A percentile compares a stretch with the other conserved stretches of the same genome.
These are phyloP conservation scores for Drosophila varians DNA, from an alignment of 1,140 invertebrate genomes.

Conservation along the genomic window DNA sequence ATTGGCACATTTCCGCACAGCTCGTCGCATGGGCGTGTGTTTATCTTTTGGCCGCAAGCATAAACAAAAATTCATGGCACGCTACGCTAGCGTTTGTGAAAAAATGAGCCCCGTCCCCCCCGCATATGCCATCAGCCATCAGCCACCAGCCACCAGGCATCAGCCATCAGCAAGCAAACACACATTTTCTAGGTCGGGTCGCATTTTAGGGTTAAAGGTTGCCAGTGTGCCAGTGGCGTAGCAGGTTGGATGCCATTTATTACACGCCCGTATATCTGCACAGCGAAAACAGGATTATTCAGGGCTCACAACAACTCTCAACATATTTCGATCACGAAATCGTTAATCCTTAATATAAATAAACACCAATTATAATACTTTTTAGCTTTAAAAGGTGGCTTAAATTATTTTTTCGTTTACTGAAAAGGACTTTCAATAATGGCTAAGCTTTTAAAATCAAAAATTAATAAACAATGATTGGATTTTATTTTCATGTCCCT, in stretches of 20 bases:
- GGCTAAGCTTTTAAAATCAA: too few relatives aligned
- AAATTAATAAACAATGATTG: too few relatives aligned
- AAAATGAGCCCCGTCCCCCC: conserved; percentile 36
- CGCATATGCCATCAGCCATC: conserved; percentile 25
- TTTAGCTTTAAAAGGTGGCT: not conserved
- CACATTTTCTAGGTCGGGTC: conserved; percentile 70
- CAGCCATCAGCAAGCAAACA: conserved; percentile 11
- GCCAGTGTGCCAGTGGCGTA: conserved; percentile 12
- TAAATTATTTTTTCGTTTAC: too few relatives aligned
- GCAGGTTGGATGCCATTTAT: conserved; percentile 51
- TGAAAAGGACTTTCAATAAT: too few relatives aligned
- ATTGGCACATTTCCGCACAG: conserved; percentile 61
- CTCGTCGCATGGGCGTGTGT: conserved; percentile 32
- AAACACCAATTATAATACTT: not conserved
- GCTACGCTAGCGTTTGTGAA: conserved; percentile 68
- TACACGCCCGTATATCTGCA: conserved; percentile 5
- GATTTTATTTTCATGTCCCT: too few relatives aligned
- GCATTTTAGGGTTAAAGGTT: conserved; percentile 67
- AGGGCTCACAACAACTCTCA: not conserved
- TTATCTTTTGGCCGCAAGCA: conserved; percentile 68
- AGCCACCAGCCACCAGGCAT: conserved; percentile 6
- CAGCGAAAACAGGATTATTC: conserved; percentile 4
- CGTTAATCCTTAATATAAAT: not conserved
- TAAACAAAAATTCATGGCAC: conserved; percentile 73
- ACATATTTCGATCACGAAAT: not conserved